phyloP scores from a whole-genome alignment of 2,797 vertebrate species.

The Microchirus variegatus region DNA sequence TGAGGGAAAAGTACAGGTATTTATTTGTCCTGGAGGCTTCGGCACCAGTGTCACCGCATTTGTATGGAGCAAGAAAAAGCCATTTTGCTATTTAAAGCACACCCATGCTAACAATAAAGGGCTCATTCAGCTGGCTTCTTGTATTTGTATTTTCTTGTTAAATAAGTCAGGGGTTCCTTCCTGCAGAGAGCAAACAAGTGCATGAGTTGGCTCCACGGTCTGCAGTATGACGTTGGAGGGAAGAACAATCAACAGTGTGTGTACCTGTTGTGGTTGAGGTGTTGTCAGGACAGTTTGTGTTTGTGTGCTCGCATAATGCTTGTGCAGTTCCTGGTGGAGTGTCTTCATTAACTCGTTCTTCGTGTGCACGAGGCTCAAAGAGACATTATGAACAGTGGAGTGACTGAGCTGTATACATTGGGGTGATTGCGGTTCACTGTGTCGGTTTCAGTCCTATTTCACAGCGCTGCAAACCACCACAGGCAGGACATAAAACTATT shows the following conservation, averaged over 20 bases:
- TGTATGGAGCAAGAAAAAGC: conserved; percentile 40
- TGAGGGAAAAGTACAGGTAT: conserved; percentile 70
- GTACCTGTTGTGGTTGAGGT: conserved; percentile 45
- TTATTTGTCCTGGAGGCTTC: conserved; percentile 67
- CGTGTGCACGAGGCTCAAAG: conserved; percentile 17
- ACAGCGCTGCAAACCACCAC: conserved; percentile 41
- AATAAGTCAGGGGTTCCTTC: conserved; percentile 58
- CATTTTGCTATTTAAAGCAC: conserved; percentile 68
- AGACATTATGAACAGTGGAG: conserved; percentile 18
- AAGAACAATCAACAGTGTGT: conserved; percentile 61
- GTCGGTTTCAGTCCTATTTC: conserved; percentile 43
- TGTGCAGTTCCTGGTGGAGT: conserved; percentile 18
- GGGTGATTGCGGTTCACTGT: conserved; percentile 34
- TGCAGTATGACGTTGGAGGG: conserved; percentile 34
- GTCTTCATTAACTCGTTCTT: conserved; percentile 30
- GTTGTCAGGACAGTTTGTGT: conserved; percentile 20
- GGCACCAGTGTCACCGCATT: conserved; percentile 50
- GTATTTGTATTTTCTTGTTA: conserved; percentile 63
- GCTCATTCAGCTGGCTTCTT: conserved; percentile 46
- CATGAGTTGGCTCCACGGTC: conserved; percentile 37
- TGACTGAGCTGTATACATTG: conserved; percentile 25
- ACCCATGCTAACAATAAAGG: conserved; percentile 53
- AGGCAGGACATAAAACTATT: conserved; percentile 41
- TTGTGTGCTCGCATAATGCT: conserved; percentile 25
- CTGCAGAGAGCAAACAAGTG: conserved; percentile 60